A percentile compares a stretch with the other conserved stretches of the same genome.
Evolutionary conservation across 2,888 invertebrate species (phyloP).

Genomic region (Apoda limacodes): DNA sequence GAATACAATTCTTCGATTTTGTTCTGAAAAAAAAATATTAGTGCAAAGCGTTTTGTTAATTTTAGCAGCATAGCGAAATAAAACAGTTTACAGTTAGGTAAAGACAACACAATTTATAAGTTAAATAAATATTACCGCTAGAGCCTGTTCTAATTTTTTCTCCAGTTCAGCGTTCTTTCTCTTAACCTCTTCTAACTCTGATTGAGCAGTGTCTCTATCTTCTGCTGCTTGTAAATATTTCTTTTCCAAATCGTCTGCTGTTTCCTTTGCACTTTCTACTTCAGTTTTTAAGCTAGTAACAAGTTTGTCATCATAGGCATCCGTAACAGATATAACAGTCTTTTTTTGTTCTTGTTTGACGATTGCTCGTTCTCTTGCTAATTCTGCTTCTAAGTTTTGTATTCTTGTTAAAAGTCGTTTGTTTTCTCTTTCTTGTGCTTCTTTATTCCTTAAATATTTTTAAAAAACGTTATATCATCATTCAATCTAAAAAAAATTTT

Average conservation of each 20-base stretch:
- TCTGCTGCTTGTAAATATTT: constrained; percentile 82
- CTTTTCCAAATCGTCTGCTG: constrained; percentile 83
- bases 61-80: constrained; percentile 11
- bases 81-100: constrained; percentile 2
- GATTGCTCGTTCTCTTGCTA: constrained; percentile 77
- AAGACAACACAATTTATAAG: too few relatives aligned
- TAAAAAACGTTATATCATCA: too few relatives aligned
- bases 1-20: constrained; percentile 36
- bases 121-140: constrained; percentile 56
- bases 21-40: constrained; percentile 45
- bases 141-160: constrained; percentile 77
- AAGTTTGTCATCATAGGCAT: constrained; percentile 73
- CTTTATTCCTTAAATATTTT: constrained; percentile 81
- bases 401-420: constrained; percentile 84
- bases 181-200: constrained; percentile 84
- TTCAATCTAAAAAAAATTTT: too few relatives aligned
- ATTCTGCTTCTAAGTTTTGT: constrained; percentile 83
- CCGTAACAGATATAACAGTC: constrained; percentile 64
- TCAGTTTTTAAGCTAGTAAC: constrained; percentile 79
- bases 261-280: constrained; percentile 80
- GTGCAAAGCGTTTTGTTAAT: constrained; percentile 23
- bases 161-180: constrained; percentile 82
- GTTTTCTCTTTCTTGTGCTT: constrained; percentile 87
- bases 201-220: constrained; percentile 78
- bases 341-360: constrained; percentile 64